phyloP scores from a whole-genome alignment of 2,797 vertebrate species.

The Falco rusticolus region DNA sequence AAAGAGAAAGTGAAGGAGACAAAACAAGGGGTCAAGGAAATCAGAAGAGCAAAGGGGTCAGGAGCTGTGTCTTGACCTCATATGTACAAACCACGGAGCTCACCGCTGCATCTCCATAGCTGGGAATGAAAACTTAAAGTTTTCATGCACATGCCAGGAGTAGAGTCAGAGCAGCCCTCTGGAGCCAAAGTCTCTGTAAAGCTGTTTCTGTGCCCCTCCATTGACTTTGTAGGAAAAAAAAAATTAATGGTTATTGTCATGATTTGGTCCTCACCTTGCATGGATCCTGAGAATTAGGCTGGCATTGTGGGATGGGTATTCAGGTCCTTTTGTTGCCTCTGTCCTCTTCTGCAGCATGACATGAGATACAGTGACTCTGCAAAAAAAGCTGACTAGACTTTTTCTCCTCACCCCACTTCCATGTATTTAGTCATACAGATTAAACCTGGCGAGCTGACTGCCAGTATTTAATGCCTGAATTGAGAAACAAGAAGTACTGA shows the following conservation, averaged over 20 bases:
- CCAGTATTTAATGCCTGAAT: neutral
- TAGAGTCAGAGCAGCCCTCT: neutral
- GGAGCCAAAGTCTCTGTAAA: neutral
- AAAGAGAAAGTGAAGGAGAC: neutral
- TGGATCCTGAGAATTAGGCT: neutral
- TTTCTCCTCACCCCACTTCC: neutral
- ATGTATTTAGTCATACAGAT: neutral
- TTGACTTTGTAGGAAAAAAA: neutral
- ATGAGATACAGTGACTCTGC: neutral
- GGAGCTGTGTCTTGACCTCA: neutral
- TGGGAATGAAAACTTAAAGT: neutral
- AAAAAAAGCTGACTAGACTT: neutral
- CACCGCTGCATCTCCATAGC: neutral
- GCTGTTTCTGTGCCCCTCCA: neutral
- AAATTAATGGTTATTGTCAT: neutral
- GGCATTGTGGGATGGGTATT: neutral
- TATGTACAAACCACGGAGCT: neutral
- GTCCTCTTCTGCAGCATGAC: neutral
- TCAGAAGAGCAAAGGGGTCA: neutral
- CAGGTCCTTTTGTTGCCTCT: neutral
- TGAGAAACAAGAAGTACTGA: neutral
- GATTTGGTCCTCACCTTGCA: neutral
- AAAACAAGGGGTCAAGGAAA: neutral
- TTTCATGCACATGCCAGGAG: neutral
- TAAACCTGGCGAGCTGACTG: neutral